These are phyloP conservation scores for Caenorhabditis sp. DNA, from an alignment of 2,888 invertebrate genomes.

Conservation along the genomic window DNA sequence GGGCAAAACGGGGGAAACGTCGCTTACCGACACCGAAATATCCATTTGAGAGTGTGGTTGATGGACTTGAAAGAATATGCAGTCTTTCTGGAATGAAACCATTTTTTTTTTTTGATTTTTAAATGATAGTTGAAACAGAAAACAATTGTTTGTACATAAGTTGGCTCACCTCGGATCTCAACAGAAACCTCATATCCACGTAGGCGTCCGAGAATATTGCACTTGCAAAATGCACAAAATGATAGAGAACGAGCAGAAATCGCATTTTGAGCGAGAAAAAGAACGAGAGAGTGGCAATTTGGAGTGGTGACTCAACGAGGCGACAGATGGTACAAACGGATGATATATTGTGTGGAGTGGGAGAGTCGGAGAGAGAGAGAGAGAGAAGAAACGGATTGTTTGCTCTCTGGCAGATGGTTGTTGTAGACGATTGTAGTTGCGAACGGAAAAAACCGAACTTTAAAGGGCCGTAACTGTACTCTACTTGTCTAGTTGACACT, in stretches of 20 bases:
- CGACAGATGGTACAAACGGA: slow-evolving; percentile 49
- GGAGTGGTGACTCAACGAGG: too few relatives aligned
- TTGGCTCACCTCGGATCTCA: slow-evolving; percentile 20
- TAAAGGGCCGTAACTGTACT: too few relatives aligned
- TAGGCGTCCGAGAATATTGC: slow-evolving; percentile 39
- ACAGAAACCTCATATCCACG: slow-evolving; percentile 39
- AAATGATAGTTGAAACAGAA: neutral
- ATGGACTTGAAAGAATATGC: slow-evolving; percentile 34
- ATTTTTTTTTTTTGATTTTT: too few relatives aligned
- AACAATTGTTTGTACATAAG: neutral
- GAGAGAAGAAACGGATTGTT: slow-evolving; percentile 27
- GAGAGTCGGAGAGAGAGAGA: slow-evolving; percentile 22
- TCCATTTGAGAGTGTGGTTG: slow-evolving; percentile 46
- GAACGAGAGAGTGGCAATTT: neutral
- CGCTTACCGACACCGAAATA: slow-evolving; percentile 37
- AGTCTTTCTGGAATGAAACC: slow-evolving; percentile 38
- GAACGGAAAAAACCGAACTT: too few relatives aligned
- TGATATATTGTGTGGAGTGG: slow-evolving; percentile 7
- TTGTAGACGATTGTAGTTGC: too few relatives aligned
- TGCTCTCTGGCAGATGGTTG: slow-evolving; percentile 37
- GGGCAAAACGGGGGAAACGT: neutral
- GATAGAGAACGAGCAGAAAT: neutral
- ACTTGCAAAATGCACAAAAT: neutral
- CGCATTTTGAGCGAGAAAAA: neutral
- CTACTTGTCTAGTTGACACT: too few relatives aligned